Conservation (phyloP, 2,113 vertebrate genomes). For the Grallaria varia region DNA sequence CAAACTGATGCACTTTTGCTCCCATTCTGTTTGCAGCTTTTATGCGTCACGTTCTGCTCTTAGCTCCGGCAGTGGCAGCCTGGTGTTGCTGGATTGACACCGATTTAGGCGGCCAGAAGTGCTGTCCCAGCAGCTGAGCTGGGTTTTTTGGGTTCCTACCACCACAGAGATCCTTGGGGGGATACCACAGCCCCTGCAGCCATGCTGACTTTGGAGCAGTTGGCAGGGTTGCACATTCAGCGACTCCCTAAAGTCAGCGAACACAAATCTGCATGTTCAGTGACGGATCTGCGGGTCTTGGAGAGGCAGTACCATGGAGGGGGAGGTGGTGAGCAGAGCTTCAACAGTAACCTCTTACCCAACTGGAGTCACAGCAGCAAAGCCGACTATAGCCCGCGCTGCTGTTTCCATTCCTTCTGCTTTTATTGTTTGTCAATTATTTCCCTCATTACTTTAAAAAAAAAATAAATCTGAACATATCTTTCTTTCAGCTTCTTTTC, state of each 20-base stretch:
- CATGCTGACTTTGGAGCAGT: neutral
- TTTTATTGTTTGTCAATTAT: neutral
- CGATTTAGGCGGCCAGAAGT: neutral
- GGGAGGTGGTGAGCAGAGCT: neutral
- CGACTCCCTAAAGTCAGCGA: neutral
- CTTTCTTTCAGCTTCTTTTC: neutral
- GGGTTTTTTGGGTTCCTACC: neutral
- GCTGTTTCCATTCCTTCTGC: neutral
- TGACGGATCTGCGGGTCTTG: neutral
- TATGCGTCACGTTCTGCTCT: neutral
- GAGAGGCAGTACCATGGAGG: neutral
- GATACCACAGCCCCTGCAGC: neutral
- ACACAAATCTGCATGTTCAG: neutral
- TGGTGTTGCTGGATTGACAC: neutral
- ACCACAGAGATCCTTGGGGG: neutral
- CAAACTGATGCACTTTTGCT: neutral
- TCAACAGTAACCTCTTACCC: neutral
- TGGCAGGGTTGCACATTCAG: neutral
- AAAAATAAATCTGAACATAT: neutral
- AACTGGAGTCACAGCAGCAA: neutral
- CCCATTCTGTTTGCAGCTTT: neutral
- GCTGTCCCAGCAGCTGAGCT: neutral
- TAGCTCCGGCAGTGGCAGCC: neutral
- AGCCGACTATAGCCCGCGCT: neutral
- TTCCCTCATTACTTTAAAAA: neutral